phyloP scores from a whole-genome alignment of 2,113 vertebrate species.

The Oncorhynchus masou region DNA sequence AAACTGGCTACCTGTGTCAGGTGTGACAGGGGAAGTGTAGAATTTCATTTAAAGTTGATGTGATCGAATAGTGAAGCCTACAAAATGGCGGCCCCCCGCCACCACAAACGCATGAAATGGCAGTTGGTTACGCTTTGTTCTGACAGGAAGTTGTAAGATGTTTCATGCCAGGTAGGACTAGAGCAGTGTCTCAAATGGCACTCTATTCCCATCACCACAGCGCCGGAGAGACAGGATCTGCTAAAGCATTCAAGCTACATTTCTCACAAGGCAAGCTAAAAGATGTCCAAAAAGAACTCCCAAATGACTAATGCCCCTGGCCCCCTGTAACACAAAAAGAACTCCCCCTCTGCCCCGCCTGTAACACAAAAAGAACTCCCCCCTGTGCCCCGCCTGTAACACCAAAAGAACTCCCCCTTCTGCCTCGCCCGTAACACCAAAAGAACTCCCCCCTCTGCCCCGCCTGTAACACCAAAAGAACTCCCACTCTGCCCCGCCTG shows the following conservation, averaged over 20 bases:
- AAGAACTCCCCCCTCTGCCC: constrained; percentile 15
- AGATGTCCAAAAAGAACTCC: neutral
- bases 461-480: constrained; percentile 5
- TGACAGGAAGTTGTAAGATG: neutral
- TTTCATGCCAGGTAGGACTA: neutral
- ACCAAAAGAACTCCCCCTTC: constrained; percentile 14
- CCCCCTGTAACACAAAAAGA: constrained; percentile 6
- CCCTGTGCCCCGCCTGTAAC: constrained; percentile 12
- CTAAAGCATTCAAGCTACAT: neutral
- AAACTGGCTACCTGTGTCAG: neutral
- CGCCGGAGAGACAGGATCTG: neutral
- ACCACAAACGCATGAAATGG: too few species aligned
- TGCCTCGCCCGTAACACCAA: constrained; percentile 3
- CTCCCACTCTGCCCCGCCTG: constrained; percentile 16
- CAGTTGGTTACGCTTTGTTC: too few species aligned
- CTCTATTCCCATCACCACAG: neutral
- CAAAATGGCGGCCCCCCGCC: too few species aligned
- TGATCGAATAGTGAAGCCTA: too few species aligned
- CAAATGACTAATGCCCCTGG: too few species aligned
- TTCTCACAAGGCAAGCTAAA: neutral
- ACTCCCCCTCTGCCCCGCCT: constrained; percentile 16
- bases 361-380: constrained; percentile 10
- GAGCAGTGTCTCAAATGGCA: too few species aligned
- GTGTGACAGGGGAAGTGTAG: too few species aligned
- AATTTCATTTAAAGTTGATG: neutral